Conservation (phyloP, 1,140 invertebrate genomes). For the Drosophila oshimai region DNA sequence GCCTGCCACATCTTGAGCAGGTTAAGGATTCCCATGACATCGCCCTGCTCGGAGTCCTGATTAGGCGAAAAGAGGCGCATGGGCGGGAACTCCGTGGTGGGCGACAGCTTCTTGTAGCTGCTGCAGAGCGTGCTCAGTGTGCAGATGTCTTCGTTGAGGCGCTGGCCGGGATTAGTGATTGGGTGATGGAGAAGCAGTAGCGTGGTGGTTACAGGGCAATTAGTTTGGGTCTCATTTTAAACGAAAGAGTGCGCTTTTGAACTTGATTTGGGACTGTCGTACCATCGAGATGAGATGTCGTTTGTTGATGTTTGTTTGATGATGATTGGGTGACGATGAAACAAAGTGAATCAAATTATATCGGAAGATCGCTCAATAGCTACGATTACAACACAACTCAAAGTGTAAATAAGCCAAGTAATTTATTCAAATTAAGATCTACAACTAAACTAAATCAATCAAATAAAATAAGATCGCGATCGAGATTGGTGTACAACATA, state of each 20-base stretch:
- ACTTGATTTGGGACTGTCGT: slow-evolving; percentile 71
- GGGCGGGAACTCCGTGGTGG: slow-evolving; percentile 76
- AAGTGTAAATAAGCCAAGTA: slow-evolving; percentile 39
- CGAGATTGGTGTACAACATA: slow-evolving; percentile 52
- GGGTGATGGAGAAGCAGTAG: slow-evolving; percentile 8
- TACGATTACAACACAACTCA: slow-evolving; percentile 16
- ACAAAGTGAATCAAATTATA: slow-evolving; percentile 26
- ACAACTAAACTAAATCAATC: slow-evolving; percentile 46
- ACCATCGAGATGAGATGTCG: slow-evolving; percentile 57
- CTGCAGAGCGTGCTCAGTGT: slow-evolving; percentile 84
- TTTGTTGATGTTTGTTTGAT: slow-evolving; percentile 31
- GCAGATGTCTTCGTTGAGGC: slow-evolving; percentile 84
- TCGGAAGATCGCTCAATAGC: background rate
- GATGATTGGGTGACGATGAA: slow-evolving; percentile 30
- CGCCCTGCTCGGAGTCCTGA: slow-evolving; percentile 58
- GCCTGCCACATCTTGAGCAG: slow-evolving; percentile 77
- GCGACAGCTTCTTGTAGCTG: slow-evolving; percentile 82
- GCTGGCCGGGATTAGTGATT: slow-evolving; percentile 64
- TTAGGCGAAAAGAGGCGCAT: slow-evolving; percentile 58
- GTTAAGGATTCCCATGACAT: slow-evolving; percentile 69
- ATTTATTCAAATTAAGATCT: slow-evolving; percentile 44
- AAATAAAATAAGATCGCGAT: slow-evolving; percentile 43
- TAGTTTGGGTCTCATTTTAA: slow-evolving; percentile 71
- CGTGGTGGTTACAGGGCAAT: slow-evolving; percentile 48
- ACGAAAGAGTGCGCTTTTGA: slow-evolving; percentile 75